Base-by-base conservation (phyloP, 1,140 invertebrate genomes). In the Drosophila obscura region DNA sequence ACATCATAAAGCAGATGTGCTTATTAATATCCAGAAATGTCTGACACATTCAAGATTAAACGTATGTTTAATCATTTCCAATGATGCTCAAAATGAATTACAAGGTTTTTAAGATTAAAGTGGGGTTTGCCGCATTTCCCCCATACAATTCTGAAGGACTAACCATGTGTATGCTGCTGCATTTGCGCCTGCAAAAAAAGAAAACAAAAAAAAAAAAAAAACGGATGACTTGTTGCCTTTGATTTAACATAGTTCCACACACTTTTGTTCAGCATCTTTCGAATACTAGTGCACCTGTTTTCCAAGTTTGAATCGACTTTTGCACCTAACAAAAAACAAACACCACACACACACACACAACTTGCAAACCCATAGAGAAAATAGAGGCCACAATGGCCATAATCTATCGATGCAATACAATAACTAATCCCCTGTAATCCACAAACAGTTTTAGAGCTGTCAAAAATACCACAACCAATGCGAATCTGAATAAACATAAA, bases 291-390 rank as follows among this genome's bases (percentile, higher is more conserved):
- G 76, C 61, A 79, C 76, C 26, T 48, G 19, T 60, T 78, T 49
- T 26, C 43, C 24, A 59, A 41, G 39, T 56, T 76, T 60, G n/a
- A 58, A 62, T 60, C 66, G 67, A 72, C 28, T 73, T 7, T 57
- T 59, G 75, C 75, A 79, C 76, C 39, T 13, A 44, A 19, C 19
- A 19, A 19, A 66, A 43, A 39, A 13, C 4, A 5, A 39, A 39
- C 11, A 39, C 35, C 4, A 13, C 3, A 39, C 46, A 67, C 44
- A 39, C 46, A 61, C 44, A 55, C 8, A 9, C 15, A 41, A 44
- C 19, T 41, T 62, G 49, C 57, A 57, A 48, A 26, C 45, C 52
- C 13, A 63, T 19, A 63, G 69, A 69, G 57, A 61, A 24, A 59
- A 13, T 13, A 39, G 35, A 13, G 11, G 35, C 11, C 35, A 31